These are phyloP conservation scores for Megastigmus dorsalis DNA, from an alignment of 2,888 invertebrate genomes.

Conservation along the genomic window DNA sequence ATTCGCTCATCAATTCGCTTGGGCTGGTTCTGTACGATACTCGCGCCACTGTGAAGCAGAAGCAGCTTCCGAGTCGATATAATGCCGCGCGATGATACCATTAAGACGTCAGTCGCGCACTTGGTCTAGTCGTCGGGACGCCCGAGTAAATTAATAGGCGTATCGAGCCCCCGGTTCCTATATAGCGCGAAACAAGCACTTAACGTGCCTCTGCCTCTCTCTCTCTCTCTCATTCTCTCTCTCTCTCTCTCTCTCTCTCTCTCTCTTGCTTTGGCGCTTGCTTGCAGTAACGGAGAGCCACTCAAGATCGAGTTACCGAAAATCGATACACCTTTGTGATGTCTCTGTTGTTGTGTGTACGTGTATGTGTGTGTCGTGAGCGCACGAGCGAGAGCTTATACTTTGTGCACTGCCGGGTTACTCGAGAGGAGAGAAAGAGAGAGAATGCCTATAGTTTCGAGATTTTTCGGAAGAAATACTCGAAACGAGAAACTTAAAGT, in stretches of 20 bases:
- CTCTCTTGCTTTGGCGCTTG: neutral
- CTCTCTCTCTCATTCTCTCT: neutral
- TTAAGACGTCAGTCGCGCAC: slow-evolving; percentile 47
- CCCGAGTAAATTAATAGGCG: slow-evolving; percentile 71
- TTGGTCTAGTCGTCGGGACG: neutral
- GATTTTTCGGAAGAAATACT: slow-evolving; percentile 49
- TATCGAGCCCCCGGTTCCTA: slow-evolving; percentile 60
- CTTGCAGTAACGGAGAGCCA: slow-evolving; percentile 68
- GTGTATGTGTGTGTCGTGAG: too few species aligned
- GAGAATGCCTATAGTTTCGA: slow-evolving; percentile 9
- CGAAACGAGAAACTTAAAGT: slow-evolving; percentile 1
- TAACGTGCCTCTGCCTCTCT: slow-evolving; percentile 64
- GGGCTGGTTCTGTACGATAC: too few species aligned
- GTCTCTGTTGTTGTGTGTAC: too few species aligned
- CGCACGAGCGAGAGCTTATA: neutral
- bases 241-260: slow-evolving; percentile 55
- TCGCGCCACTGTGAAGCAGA: too few species aligned
- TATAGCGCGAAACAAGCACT: slow-evolving; percentile 72
- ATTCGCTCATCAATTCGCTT: too few species aligned
- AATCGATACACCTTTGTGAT: slow-evolving; percentile 69
- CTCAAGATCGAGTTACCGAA: slow-evolving; percentile 74
- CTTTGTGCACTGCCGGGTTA: neutral
- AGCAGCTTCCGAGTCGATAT: too few species aligned
- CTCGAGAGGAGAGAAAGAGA: neutral
- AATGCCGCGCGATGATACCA: slow-evolving; percentile 43